Evolutionary conservation across 2,113 vertebrate genomes (phyloP).

Genomic region (Corydoras sp.): DNA sequence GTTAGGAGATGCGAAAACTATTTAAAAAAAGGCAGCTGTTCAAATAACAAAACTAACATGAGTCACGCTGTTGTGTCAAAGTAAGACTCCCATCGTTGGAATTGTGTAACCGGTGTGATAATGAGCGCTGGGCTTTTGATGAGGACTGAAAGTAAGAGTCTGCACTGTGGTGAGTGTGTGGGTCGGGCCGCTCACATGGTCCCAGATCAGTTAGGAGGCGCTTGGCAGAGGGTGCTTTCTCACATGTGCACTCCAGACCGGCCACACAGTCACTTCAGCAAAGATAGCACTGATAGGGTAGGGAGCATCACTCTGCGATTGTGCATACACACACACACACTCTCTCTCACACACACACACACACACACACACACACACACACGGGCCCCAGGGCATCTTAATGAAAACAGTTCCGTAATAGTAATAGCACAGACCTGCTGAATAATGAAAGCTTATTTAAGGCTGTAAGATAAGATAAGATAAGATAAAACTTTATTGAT

Average conservation of each 20-base stretch:
- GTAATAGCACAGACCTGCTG: slow-evolving; percentile 6
- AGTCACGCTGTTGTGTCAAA: neutral
- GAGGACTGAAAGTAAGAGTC: neutral
- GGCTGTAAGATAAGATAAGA: too few relatives aligned
- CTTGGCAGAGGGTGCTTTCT: slow-evolving; percentile 16
- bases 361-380: neutral
- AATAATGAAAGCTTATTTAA: slow-evolving; percentile 17
- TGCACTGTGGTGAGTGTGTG: slow-evolving; percentile 19
- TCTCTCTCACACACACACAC: neutral
- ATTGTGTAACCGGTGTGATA: neutral
- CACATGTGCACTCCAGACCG: slow-evolving; percentile 32
- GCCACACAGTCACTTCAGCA: slow-evolving; percentile 36
- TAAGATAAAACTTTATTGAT: too few relatives aligned
- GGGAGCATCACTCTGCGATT: slow-evolving; percentile 4
- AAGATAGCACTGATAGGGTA: slow-evolving; percentile 23
- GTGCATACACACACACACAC: neutral
- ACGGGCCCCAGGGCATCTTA: neutral
- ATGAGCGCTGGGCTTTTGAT: slow-evolving; percentile 2
- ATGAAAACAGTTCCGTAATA: slow-evolving; percentile 23
- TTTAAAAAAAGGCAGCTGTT: too few relatives aligned
- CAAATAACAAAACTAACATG: too few relatives aligned
- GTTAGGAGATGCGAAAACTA: too few relatives aligned
- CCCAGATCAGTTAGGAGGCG: neutral
- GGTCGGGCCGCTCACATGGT: neutral
- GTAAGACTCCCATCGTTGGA: neutral